These are phyloP conservation scores for Crypturellus undulatus DNA, from an alignment of 2,113 vertebrate species.

Conservation along the genomic window DNA sequence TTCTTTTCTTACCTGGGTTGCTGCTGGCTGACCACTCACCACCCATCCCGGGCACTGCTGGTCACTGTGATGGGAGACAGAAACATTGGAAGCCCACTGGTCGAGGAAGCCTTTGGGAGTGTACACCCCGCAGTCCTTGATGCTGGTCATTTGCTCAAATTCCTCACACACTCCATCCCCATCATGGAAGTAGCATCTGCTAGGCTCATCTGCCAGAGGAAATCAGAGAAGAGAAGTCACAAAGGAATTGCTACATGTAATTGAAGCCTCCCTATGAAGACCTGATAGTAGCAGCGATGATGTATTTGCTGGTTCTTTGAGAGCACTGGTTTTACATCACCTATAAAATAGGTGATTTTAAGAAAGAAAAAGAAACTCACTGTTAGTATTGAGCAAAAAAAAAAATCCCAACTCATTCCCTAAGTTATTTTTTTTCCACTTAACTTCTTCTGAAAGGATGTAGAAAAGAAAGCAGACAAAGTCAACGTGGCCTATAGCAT, in stretches of 20 bases:
- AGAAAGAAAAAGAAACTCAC: background rate
- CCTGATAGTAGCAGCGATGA: rapidly evolving
- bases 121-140: constrained; percentile 95
- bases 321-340: background rate
- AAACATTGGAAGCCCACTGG: constrained; percentile 92
- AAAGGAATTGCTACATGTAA: background rate
- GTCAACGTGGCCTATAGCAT: constrained; percentile 26
- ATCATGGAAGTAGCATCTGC: constrained; percentile 96
- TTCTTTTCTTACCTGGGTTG: constrained; percentile 87
- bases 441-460: constrained; percentile 7
- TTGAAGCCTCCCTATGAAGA: background rate
- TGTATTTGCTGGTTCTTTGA: background rate
- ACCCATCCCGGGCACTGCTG: constrained; percentile 94
- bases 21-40: constrained; percentile 91
- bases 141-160: constrained; percentile 93
- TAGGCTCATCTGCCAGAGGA: constrained; percentile 88
- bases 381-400: background rate
- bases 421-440: background rate
- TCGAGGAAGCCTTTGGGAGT: constrained; percentile 94
- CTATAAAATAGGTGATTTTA: background rate
- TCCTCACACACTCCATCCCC: constrained; percentile 97
- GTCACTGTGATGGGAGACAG: constrained; percentile 91
- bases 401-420: background rate
- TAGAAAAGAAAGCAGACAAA: constrained; percentile 3
- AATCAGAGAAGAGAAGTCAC: background rate